A percentile compares a stretch with the other conserved stretches of the same genome.
Evolutionary conservation across 1,140 invertebrate genomes (phyloP).

Genomic region (Pinna nobilis): DNA sequence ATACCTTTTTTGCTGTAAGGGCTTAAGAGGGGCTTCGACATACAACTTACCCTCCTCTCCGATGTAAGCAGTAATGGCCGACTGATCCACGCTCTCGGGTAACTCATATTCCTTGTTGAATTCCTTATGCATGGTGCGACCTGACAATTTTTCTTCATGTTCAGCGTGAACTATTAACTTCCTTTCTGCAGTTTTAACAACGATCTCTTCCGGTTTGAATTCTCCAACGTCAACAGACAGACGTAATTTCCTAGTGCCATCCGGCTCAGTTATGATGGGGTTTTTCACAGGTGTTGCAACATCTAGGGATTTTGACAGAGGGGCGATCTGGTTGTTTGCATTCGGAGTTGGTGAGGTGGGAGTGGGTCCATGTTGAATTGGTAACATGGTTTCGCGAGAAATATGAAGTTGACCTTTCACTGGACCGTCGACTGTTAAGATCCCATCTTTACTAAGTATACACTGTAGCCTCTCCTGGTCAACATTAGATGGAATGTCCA

Average conservation of each 20-base stretch:
- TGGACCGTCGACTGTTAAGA: slow-evolving; percentile 68
- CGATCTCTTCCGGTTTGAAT: slow-evolving; percentile 71
- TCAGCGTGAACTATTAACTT: slow-evolving; percentile 71
- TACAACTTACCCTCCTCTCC: slow-evolving; percentile 69
- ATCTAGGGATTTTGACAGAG: slow-evolving; percentile 47
- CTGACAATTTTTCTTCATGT: slow-evolving; percentile 70
- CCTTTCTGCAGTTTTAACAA: slow-evolving; percentile 70
- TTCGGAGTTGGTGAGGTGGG: slow-evolving; percentile 18
- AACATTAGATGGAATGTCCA: slow-evolving; percentile 70
- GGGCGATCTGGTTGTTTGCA: slow-evolving; percentile 34
- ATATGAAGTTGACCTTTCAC: slow-evolving; percentile 48
- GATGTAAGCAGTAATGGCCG: slow-evolving; percentile 70
- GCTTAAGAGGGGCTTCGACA: slow-evolving; percentile 71
- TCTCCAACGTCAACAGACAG: slow-evolving; percentile 69
- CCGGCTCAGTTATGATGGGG: slow-evolving; percentile 68
- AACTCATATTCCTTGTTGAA: slow-evolving; percentile 74
- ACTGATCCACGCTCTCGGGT: slow-evolving; percentile 72
- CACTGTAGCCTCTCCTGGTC: slow-evolving; percentile 68
- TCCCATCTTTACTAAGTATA: slow-evolving; percentile 70
- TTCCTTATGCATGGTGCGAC: slow-evolving; percentile 71
- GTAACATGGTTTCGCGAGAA: slow-evolving; percentile 49
- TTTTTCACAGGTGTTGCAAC: slow-evolving; percentile 66
- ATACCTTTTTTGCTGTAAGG: slow-evolving; percentile 58
- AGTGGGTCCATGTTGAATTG: slow-evolving; percentile 50
- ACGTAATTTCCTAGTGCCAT: slow-evolving; percentile 66